Evolutionary conservation across 2,797 vertebrate species (phyloP), one percentile per base, ranked within the genome.

Genomic region (Leptoclinus maculatus): DNA sequence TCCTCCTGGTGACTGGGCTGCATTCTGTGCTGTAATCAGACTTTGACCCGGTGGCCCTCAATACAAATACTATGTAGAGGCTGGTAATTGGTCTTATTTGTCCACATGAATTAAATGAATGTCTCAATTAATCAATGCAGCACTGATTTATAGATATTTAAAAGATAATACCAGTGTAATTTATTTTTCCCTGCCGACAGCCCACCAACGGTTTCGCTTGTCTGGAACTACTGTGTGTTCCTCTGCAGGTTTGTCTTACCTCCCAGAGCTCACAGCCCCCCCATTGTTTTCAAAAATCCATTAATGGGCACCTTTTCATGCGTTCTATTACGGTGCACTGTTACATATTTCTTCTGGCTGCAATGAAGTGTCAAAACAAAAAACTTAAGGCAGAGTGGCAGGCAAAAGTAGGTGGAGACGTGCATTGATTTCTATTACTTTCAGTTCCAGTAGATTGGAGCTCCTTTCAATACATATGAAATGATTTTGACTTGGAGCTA

Each of bases 341-440:
- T 83, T 76, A 78, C 75, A 87, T 90, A 78, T 70, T 74, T 91
- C 83, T 83, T 80, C 71, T 68, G 17, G 71, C 85, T 65, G 79
- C 83, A 53, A 69, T 82, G 38, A 85, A 82, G 66, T 85, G 90
- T 91, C 88, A 89, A 88, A 90, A 84, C 67, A 85, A 71, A 83
- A 83, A 88, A 83, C 32, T 81, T 71, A 60, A 73, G 29, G 64
- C 64, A 11, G 76, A 86, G 71, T 74, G 83, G 78, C 79, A 73
- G 71, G 83, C 72, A 78, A 73, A 86, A 76, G 66, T 68, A 78
- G 80, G 62, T 25, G 62, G 51, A 67, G 84, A 78, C 57, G 12
- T 45, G 75, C 86, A 91, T 90, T 80, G 87, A 92, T 92, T 89
- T 86, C 75, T 69, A 14, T 32, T 60, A 36, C 78, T 76, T 84